Conservation (phyloP, 2,797 vertebrate genomes). For the Clarias fuscus region DNA sequence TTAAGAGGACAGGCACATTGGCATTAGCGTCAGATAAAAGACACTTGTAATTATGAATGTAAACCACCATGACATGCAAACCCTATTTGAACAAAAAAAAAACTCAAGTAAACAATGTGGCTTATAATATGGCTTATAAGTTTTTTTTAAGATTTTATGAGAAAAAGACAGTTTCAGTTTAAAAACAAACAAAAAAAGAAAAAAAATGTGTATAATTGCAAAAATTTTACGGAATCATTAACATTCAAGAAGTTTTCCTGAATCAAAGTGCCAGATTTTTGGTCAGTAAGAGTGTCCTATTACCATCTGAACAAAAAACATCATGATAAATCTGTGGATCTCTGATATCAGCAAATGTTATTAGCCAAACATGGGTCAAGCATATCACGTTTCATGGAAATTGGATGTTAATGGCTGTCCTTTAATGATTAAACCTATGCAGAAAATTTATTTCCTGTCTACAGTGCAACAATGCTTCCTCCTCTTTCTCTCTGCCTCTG, state of each 20-base stretch:
- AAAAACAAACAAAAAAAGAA: not conserved
- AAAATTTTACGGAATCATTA: not conserved
- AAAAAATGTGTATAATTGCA: not conserved
- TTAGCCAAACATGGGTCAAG: not conserved
- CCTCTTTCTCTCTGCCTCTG: not conserved
- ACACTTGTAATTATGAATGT: too few species aligned
- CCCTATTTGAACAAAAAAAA: too few species aligned
- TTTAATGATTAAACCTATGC: not conserved
- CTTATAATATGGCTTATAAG: too few species aligned
- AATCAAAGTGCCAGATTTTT: not conserved
- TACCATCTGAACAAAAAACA: not conserved
- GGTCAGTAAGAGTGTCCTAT: not conserved
- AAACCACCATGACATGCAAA: too few species aligned
- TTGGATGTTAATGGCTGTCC: not conserved
- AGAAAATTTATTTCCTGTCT: slow-evolving; percentile 34
- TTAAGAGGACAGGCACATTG: too few species aligned
- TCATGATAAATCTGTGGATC: not conserved
- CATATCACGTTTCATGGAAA: not conserved
- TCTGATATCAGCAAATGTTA: not conserved
- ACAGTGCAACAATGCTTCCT: slow-evolving; percentile 19
- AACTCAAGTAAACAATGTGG: too few species aligned
- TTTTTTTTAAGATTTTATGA: not conserved
- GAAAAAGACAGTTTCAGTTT: not conserved
- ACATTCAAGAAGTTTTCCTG: not conserved
- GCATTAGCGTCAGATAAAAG: too few species aligned